Evolutionary conservation across 2,797 vertebrate species (phyloP).

Genomic region (Alosa sapidissima): DNA sequence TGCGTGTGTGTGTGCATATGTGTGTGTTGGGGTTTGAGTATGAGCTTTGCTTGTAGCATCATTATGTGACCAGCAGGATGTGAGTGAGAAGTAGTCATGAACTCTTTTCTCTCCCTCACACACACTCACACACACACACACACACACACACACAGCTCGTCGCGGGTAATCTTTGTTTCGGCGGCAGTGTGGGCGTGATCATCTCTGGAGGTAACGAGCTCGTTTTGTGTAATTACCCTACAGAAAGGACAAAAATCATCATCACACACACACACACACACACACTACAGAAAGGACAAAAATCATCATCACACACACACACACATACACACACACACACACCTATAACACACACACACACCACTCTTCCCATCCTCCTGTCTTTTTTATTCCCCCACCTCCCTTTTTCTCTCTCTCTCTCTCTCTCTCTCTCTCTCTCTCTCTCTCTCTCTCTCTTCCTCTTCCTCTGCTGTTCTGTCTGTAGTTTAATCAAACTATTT

Average conservation of each 20-base stretch:
- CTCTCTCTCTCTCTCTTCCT: no score
- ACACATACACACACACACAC: neutral
- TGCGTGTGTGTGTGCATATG: neutral
- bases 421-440: neutral
- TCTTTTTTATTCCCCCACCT: constrained; percentile 7
- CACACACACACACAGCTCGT: constrained; percentile 7
- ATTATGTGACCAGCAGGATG: neutral
- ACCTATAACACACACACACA: neutral
- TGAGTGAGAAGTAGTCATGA: neutral
- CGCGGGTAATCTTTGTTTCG: neutral
- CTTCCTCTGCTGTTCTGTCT: no score
- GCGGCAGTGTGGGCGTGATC: constrained; percentile 22
- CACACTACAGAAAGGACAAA: constrained; percentile 9
- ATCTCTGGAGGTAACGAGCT: constrained; percentile 41
- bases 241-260: constrained; percentile 15
- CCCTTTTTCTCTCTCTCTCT: no score
- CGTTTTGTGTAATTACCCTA: constrained; percentile 39
- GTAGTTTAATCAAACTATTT: no score
- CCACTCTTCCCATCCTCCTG: neutral
- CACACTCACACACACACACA: constrained; percentile 5
- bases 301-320: neutral
- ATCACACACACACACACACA: neutral
- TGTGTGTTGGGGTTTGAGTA: neutral
- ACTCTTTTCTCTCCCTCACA: no score
- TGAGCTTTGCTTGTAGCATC: neutral